phyloP scores from a whole-genome alignment of 2,113 vertebrate species.

The Corythornis cristatus region DNA sequence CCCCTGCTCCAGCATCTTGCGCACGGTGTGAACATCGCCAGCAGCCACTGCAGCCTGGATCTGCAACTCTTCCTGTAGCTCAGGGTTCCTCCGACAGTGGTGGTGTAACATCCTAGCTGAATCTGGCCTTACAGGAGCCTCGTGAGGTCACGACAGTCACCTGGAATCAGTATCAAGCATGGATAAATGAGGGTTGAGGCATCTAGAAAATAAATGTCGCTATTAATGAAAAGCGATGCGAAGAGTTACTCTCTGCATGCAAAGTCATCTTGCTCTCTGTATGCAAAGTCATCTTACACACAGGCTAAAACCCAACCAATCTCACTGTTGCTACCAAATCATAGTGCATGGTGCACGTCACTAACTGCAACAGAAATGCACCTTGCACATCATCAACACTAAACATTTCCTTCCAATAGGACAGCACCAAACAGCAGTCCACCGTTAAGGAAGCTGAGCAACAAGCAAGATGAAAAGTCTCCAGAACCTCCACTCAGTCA shows the following conservation, averaged over 20 bases:
- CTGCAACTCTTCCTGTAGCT: conserved; percentile 97
- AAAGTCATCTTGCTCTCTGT: background rate
- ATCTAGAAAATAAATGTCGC: background rate
- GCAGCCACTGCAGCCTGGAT: conserved; percentile 97
- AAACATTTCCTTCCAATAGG: background rate
- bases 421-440: background rate
- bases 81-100: conserved; percentile 96
- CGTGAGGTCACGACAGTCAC: conserved; percentile 77
- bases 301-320: background rate
- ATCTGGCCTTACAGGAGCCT: conserved; percentile 75
- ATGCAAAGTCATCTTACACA: background rate
- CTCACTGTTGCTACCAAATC: background rate
- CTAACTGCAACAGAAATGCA: background rate
- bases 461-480: background rate
- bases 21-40: conserved; percentile 94
- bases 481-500: background rate
- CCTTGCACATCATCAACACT: background rate
- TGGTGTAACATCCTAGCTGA: conserved; percentile 98
- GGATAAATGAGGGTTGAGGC: background rate
- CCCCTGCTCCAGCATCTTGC: conserved; percentile 96
- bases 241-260: background rate
- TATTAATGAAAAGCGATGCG: background rate
- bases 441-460: background rate
- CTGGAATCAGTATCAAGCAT: conserved; percentile 40
- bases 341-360: background rate